Evolutionary conservation across 35 echinoderm and acorn worm genomes (phyloP), one percentile per base, ranked within the genome.

Genomic region (Nesometra sesokonis): DNA sequence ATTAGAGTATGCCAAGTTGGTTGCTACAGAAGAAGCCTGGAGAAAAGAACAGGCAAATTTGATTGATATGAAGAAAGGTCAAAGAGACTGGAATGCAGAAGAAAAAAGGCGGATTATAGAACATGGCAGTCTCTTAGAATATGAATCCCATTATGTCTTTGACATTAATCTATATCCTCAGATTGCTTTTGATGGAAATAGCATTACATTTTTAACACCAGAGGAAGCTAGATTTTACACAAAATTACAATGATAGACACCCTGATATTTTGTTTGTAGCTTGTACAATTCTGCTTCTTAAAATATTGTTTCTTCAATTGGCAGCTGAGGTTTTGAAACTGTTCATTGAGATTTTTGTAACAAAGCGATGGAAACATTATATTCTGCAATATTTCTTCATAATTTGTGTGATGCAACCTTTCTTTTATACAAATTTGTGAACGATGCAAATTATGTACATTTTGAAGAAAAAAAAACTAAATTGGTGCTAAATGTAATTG

Each of bases 141-240:
- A 94, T 84, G 93, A 92, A 35, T 93, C 90, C 34, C 43, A 76
- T 11, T 99, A 94, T 33, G 83, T 93, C 2, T 15, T 94, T 3
- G 96, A 99, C 82, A 87, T 90, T 3, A 84, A 36, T 35, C 43
- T 81, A 15, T 91, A 92, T 82, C 96, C 96, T 46, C 90, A 88
- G 32, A 88, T 94, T 76, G 96, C 96, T 5, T 93, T 94, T 84
- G 96, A 99, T 84, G 92, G 96, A 2, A 99, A 99, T 82, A 89
- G 88, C 77, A 94, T 99, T 31, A 86, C 80, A 82, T 87, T 99
- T 23, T 83, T 83, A 38, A 83, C 81, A 11, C 29, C 34, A 27
- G 81, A 83, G 9, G 81, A 83, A 83, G 81, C 52, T 2, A 67
- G 1, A 27, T 9, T 17, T 67, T 19, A 67, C 52, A 11, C 52